Base-by-base conservation (phyloP, 1,140 invertebrate genomes). In the Tetranychus cinnabarinus region DNA sequence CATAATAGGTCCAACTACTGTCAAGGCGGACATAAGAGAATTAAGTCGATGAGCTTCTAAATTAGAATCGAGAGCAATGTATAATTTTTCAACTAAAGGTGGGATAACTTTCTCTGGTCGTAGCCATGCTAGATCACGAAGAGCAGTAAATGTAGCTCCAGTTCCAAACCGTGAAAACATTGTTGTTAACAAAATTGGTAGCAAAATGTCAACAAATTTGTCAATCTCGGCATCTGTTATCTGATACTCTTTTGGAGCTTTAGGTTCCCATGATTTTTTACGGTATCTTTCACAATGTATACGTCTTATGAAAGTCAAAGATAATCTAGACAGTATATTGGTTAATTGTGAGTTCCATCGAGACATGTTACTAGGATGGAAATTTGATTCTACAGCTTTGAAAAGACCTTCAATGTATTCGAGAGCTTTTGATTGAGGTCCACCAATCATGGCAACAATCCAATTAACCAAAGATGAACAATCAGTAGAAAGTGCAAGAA, bases 311-410 rank as follows among this genome's bases (percentile, higher is more conserved):
- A 85, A 81, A 64, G 76, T 70, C 60, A 69, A 68, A 23, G 71
- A 66, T 31, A 74, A 62, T 59, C 69, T 69, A 35, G 62, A 66
- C 12, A 74, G 61, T 52, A 74, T 67, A 50, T 66, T 64, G 37
- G 70, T 64, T 37, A 74, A 65, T 59, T 66, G 67, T 10, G 56
- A 55, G 64, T 69, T 77, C 85, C 88, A 92, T 35, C 77, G 73
- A 12, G 89, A 88, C 61, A 74, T 70, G 71, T 95, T 95, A 0
- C 88, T 88, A 58, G 86, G 86, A 74, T 95, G 85, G 67, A 84
- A 82, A 73, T 88, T 95, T 8, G 85, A 88, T 70, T 89, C 84
- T 2, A 91, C 72, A 0, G 84, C 81, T 66, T 82, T 82, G 65
- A 93, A 81, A 68, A 95, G 81, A 64, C 83, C 82, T 58, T 81